Evolutionary conservation across 2,113 vertebrate genomes (phyloP), one percentile per base, ranked within the genome.

Genomic region (Myotis yumanensis): DNA sequence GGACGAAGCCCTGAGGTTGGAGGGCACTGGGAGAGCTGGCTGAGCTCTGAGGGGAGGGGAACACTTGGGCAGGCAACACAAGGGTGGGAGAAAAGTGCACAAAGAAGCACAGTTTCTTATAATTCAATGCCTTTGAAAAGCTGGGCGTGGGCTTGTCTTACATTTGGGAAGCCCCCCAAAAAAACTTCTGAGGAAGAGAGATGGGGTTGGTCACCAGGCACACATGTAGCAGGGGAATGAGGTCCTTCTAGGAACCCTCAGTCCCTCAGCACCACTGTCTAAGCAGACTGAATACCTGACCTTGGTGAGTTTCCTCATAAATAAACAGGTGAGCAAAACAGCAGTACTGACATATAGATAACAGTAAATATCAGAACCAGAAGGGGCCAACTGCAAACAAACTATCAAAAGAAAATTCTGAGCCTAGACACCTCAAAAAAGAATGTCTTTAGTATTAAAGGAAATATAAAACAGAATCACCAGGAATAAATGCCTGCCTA

Each of bases 381-480:
- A 37, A 46, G 40, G 1, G 2, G 57, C 8, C 73, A 79, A 43
- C 17, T 30, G 16, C 28, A 90, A 32, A 37, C 4, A 75, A 35
- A 32, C 52, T 40, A 30, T 54, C 25, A 81, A 17, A 30, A 43
- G 6, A 64, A 51, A 57, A 54, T 43, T 88, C 20, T 37, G 35
- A 69, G 52, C 14, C 62, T 25, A 5, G 16, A 43, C 4, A 54
- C 20, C n/a, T 82, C 57, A 48, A 77, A 59, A 76, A 85, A 16
- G 14, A 46, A 82, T 81, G 35, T 23, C 82, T 89, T 90, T 23
- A 25, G 3, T 52, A 22, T 64, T 51, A 54, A 75, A 75, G 20
- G n/a, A 91, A 86, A 94, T 35, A 57, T 28, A 88, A 95, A 84
- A 32, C n/a, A 75, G 54, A 88, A 86, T 68, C 8, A 30, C 25